Evolutionary conservation across 1,140 invertebrate genomes (phyloP), one percentile per base, ranked within the genome.

Genomic region (Anagrus nilaparvatae): DNA sequence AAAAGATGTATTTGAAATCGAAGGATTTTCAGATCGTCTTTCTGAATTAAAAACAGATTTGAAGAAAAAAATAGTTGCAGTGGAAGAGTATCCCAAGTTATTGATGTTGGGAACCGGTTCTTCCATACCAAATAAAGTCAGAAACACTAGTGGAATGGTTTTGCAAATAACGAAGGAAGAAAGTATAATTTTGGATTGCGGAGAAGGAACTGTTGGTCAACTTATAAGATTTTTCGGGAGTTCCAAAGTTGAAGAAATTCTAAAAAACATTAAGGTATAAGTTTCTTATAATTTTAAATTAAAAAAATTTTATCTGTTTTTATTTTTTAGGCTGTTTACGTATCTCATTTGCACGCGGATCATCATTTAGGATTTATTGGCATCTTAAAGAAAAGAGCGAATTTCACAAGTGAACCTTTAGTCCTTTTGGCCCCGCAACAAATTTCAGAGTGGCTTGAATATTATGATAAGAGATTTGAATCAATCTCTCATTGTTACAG

Each of bases 301-400:
- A n/a, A n/a, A n/a, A n/a, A n/a, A n/a, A n/a, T n/a, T n/a, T n/a
- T n/a, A n/a, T n/a, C n/a, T n/a, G n/a, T n/a, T n/a, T n/a, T n/a
- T n/a, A n/a, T n/a, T n/a, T 1, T 68, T 71, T 30, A 67, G 65
- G 82, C 76, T 1, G 70, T 97, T 33, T 97, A 87, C 60, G 67
- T 97, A 10, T 96, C 91, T 8, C 94, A 97, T 71, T 61, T 93
- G 33, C 93, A 97, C 60, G 91, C 90, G 3, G 94, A 97, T 67
- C 94, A 97, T 72, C 93, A 97, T 58, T 77, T 96, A 49, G 93
- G 76, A 40, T 47, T 85, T 1, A 77, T 90, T 44, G 78, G 77
- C 12, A 49, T 91, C 12, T 51, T 92, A 3, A 71, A 78, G 50
- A 75, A 72, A 31, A 71, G 84, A 33, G 55, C 66, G 32, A 58